Evolutionary conservation across 2,888 invertebrate species (phyloP).

Genomic region (Latrodectus hesperus): DNA sequence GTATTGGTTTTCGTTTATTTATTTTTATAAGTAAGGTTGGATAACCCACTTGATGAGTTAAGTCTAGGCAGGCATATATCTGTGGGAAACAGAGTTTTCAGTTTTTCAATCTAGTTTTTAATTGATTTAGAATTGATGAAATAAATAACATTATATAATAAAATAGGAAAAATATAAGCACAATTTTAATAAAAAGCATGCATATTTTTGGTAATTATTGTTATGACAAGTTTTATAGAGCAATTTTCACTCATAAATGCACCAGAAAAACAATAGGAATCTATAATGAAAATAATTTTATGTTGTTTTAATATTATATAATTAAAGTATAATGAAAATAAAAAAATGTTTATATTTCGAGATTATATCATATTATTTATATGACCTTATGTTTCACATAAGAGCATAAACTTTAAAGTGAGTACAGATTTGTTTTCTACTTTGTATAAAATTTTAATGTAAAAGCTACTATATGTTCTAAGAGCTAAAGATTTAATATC

Average conservation of each 20-base stretch:
- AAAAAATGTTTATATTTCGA: too few relatives aligned
- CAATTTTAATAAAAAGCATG: background rate
- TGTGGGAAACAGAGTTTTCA: background rate
- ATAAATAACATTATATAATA: background rate
- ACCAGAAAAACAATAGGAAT: too few relatives aligned
- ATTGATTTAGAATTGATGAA: background rate
- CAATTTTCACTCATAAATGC: background rate
- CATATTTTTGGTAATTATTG: background rate
- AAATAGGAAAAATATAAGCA: background rate
- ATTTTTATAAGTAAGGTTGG: background rate
- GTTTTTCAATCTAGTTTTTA: background rate
- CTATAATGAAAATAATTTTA: too few relatives aligned
- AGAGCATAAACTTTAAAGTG: too few relatives aligned
- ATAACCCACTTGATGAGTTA: constrained; percentile 1
- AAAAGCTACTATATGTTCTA: too few relatives aligned
- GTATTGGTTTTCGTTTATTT: background rate
- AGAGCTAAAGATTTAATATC: too few relatives aligned
- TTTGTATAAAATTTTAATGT: too few relatives aligned
- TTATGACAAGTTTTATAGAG: background rate
- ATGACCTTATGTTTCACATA: too few relatives aligned
- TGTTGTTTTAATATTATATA: too few relatives aligned
- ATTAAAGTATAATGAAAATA: too few relatives aligned
- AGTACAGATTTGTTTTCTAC: too few relatives aligned
- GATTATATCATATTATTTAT: too few relatives aligned
- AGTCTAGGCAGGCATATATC: background rate